Evolutionary conservation across 23 tunicate genomes (phyloP).

Genomic region (Oikopleura albicans): DNA sequence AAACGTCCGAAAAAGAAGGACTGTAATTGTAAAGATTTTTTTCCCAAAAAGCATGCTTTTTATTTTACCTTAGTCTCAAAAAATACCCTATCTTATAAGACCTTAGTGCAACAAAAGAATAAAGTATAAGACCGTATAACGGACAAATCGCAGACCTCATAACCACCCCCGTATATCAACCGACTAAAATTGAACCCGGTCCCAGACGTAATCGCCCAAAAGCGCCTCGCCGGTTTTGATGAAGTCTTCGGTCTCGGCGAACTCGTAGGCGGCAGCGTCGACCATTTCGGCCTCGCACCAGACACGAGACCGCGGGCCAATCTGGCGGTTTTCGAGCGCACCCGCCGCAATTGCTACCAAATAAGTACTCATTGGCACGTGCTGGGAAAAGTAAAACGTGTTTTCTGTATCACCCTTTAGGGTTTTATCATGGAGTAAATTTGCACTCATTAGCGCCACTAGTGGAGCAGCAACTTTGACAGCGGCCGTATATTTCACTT

Average conservation of each 20-base stretch:
- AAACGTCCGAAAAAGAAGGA: too few relatives aligned
- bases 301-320: conserved; percentile 73
- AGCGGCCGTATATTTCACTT: conserved; percentile 52
- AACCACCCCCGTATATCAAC: too few relatives aligned
- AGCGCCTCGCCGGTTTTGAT: conserved; percentile 57
- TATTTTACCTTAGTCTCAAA: too few relatives aligned
- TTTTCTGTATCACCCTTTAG: background rate
- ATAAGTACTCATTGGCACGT: conserved; percentile 83
- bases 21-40: too few relatives aligned
- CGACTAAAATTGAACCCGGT: too few relatives aligned
- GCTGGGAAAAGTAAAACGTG: conserved; percentile 14
- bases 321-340: conserved; percentile 38
- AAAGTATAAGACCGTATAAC: too few relatives aligned
- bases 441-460: conserved; percentile 86
- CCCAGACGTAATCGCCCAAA: conserved; percentile 94
- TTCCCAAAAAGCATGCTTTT: too few relatives aligned
- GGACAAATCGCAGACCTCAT: too few relatives aligned
- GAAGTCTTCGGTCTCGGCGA: conserved; percentile 84
- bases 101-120: too few relatives aligned
- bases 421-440: background rate
- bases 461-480: conserved; percentile 62
- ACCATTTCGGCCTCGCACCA: conserved; percentile 73
- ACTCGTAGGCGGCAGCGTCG: conserved; percentile 50
- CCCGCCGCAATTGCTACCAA: conserved; percentile 76
- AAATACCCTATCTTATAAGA: too few relatives aligned